These are phyloP conservation scores for Spheniscus humboldti DNA, from an alignment of 2,797 vertebrate genomes.

Conservation along the genomic window DNA sequence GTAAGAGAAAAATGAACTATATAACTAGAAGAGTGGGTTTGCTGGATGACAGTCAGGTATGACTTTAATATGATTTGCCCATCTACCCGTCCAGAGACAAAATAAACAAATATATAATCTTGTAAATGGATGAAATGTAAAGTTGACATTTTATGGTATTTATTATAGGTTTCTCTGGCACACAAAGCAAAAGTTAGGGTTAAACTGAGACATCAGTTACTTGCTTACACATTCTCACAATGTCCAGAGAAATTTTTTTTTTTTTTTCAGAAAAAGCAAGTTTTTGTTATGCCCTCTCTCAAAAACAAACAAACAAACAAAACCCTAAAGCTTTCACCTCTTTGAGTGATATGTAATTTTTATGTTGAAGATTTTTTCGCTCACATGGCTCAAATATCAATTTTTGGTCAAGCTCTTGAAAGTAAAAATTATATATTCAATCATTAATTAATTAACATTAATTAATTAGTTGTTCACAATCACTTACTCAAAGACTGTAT, in stretches of 20 bases:
- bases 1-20: neutral
- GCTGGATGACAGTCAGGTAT: neutral
- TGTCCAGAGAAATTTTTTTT: neutral
- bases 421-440: neutral
- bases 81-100: neutral
- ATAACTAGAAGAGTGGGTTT: neutral
- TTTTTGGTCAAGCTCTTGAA: neutral
- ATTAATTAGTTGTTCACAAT: neutral
- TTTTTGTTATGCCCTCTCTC: neutral
- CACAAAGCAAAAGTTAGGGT: neutral
- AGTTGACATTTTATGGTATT: neutral
- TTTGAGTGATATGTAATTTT: neutral
- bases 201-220: neutral
- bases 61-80: neutral
- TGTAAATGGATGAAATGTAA: constrained; percentile 10
- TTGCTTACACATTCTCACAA: neutral
- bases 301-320: neutral
- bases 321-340: neutral
- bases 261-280: neutral
- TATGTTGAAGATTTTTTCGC: neutral
- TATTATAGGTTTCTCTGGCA: neutral
- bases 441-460: neutral
- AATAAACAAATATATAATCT: neutral
- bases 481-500: neutral
- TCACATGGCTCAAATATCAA: neutral